Percentiles rank a stretch among this genome's conserved stretches.
phyloP scores from a whole-genome alignment of 2,797 vertebrate genomes.

The Fistularia commersonii region DNA sequence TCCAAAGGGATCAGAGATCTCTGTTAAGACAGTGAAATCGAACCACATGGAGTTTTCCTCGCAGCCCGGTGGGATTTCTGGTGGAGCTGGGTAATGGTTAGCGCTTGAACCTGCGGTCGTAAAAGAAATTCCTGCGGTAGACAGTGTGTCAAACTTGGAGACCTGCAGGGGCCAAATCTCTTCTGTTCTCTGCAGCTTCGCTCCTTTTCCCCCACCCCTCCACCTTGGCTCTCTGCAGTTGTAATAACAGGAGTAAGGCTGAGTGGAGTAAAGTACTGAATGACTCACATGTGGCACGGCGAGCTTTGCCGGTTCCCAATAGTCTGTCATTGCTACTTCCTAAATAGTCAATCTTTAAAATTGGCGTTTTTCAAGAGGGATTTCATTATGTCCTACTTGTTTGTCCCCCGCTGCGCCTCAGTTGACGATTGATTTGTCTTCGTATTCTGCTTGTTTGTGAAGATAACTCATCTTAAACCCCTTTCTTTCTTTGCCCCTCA shows the following conservation, averaged over 20 bases:
- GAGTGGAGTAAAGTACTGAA: constrained; percentile 39
- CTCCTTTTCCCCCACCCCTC: constrained; percentile 11
- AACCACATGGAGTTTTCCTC: constrained; percentile 45
- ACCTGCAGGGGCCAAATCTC: constrained; percentile 15
- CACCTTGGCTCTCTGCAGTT: constrained; percentile 23
- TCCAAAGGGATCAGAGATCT: constrained; percentile 32
- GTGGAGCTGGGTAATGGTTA: constrained; percentile 45
- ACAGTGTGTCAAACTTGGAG: constrained; percentile 48
- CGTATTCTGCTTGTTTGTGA: too few species aligned
- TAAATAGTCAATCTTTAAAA: constrained; percentile 33
- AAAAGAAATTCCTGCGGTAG: constrained; percentile 47
- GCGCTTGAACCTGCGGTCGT: constrained; percentile 45
- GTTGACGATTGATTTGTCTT: too few species aligned
- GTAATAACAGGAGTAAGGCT: constrained; percentile 38
- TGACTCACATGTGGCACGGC: constrained; percentile 43
- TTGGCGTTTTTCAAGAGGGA: constrained; percentile 19
- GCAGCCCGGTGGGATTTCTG: constrained; percentile 44
- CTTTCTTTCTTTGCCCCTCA: constrained; percentile 53
- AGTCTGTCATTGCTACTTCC: constrained; percentile 30
- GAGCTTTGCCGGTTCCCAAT: constrained; percentile 35
- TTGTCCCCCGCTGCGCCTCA: constrained; percentile 3
- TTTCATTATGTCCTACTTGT: constrained; percentile 15
- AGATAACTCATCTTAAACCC: not conserved
- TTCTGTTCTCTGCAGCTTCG: constrained; percentile 9
- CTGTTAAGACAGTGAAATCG: constrained; percentile 51